Conservation (phyloP, 1,140 invertebrate genomes). For the Phthorimaea operculella region DNA sequence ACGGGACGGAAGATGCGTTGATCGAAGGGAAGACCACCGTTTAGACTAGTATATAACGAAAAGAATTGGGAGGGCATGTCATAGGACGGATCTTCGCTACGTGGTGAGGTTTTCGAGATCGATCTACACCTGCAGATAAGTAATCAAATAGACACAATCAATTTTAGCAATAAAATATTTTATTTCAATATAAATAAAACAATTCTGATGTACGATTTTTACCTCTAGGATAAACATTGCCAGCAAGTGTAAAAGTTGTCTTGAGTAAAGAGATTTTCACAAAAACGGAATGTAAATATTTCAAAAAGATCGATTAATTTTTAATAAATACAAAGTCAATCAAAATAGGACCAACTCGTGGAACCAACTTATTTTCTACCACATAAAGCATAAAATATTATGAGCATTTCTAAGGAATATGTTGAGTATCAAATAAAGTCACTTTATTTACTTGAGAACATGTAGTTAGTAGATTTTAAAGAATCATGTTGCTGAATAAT, state of each 20-base stretch:
- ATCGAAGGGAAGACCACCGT: too few relatives aligned
- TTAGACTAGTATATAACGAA: too few relatives aligned
- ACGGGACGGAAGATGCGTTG: too few relatives aligned
- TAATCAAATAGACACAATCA: neutral
- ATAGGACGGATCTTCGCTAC: too few relatives aligned
- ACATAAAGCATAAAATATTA: constrained; percentile 13
- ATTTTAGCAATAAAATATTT: constrained; percentile 53
- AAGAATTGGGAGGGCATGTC: too few relatives aligned
- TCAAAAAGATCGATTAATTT: neutral
- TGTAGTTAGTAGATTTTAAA: too few relatives aligned
- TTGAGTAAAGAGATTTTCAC: neutral
- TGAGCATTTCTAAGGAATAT: neutral
- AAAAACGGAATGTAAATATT: neutral
- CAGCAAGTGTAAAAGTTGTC: constrained; percentile 5
- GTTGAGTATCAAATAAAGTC: too few relatives aligned
- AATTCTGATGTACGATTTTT: constrained; percentile 34
- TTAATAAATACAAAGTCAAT: neutral
- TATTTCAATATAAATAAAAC: constrained; percentile 45
- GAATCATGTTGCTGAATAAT: too few relatives aligned
- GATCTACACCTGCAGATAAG: too few relatives aligned
- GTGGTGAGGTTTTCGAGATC: too few relatives aligned
- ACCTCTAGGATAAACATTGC: constrained; percentile 30
- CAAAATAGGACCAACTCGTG: neutral
- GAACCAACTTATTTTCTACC: constrained; percentile 12
- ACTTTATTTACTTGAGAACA: too few relatives aligned